Conservation (phyloP, 2,888 invertebrate genomes). For the Sialis lutaria region DNA sequence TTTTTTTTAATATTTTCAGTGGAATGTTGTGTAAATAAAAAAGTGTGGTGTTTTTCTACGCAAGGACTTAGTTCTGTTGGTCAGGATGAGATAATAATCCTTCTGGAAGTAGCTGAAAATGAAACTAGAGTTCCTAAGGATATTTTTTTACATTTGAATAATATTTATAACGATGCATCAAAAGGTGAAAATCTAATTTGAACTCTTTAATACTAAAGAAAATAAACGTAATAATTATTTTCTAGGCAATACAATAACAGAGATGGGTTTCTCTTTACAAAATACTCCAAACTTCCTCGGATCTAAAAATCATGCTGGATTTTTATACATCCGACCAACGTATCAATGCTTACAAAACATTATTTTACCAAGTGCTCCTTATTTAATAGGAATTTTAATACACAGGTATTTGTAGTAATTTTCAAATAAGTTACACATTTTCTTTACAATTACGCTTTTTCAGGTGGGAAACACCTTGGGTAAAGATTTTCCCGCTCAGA, state of each 20-base stretch:
- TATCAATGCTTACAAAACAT: constrained; percentile 68
- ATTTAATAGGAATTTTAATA: constrained; percentile 58
- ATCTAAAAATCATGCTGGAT: constrained; percentile 60
- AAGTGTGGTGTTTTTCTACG: constrained; percentile 61
- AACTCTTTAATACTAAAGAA: not conserved
- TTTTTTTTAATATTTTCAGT: constrained; percentile 28
- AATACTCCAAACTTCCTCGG: constrained; percentile 41
- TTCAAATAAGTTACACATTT: not conserved
- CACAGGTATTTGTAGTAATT: constrained; percentile 32
- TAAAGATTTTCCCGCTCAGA: constrained; percentile 58
- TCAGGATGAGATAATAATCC: constrained; percentile 64
- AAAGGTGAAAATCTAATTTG: constrained; percentile 25
- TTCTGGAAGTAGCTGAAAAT: constrained; percentile 48
- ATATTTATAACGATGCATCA: constrained; percentile 49
- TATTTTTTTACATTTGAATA: constrained; percentile 54
- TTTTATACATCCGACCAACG: constrained; percentile 62
- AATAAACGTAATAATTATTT: constrained; percentile 5
- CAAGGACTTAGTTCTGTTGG: constrained; percentile 62
- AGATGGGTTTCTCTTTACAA: constrained; percentile 49
- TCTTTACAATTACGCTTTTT: constrained; percentile 7
- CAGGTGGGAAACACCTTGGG: constrained; percentile 66
- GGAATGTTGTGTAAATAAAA: constrained; percentile 55
- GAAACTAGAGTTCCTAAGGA: constrained; percentile 49
- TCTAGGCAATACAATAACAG: constrained; percentile 48
- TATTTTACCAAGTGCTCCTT: constrained; percentile 52